These are phyloP conservation scores for Acheta domesticus DNA, from an alignment of 2,888 invertebrate genomes.

Conservation along the genomic window DNA sequence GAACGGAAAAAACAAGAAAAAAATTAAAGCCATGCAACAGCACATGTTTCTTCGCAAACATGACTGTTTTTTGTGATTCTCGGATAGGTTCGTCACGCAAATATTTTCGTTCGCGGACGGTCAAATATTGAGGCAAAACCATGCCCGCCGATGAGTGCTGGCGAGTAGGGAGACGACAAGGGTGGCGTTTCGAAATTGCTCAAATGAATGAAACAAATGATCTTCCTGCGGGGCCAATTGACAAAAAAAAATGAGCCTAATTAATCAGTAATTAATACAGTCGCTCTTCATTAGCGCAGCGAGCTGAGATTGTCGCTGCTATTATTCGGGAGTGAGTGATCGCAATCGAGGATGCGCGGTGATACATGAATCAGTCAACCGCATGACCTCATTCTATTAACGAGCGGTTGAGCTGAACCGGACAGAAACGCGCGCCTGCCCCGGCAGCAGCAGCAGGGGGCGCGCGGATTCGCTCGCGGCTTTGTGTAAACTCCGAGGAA, in stretches of 20 bases:
- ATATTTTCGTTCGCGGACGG: too few species aligned
- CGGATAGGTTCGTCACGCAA: too few species aligned
- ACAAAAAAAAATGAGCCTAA: not conserved
- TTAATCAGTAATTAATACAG: constrained; percentile 10
- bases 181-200: not conserved
- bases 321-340: constrained; percentile 1
- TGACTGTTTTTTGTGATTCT: too few species aligned
- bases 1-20: too few species aligned
- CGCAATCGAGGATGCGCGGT: not conserved
- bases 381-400: not conserved
- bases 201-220: constrained; percentile 7
- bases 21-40: too few species aligned
- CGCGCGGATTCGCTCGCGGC: too few species aligned
- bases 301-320: not conserved
- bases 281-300: not conserved
- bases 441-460: too few species aligned
- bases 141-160: too few species aligned
- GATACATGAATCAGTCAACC: not conserved
- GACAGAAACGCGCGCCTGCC: not conserved
- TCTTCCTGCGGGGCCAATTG: not conserved
- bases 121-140: too few species aligned
- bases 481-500: too few species aligned
- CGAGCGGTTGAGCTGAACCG: not conserved
- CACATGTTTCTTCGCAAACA: too few species aligned
- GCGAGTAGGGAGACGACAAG: not conserved